Evolutionary conservation across 2,797 vertebrate species (phyloP).

Genomic region (Oceanodroma leucorhoa): DNA sequence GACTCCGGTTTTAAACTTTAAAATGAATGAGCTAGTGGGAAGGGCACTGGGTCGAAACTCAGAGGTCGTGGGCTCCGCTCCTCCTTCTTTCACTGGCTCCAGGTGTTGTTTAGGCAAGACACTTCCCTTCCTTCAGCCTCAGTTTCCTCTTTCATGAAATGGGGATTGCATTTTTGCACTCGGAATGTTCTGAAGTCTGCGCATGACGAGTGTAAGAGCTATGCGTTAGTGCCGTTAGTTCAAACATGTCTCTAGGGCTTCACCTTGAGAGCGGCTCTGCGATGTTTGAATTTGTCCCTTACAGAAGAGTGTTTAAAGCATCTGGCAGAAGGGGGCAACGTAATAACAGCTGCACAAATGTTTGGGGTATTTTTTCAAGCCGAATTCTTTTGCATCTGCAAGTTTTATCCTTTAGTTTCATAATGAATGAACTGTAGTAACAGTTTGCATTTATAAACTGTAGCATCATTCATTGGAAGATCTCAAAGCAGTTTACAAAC

Average conservation of each 20-base stretch:
- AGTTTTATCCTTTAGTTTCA: background rate
- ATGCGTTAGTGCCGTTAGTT: background rate
- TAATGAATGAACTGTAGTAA: background rate
- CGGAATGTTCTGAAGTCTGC: background rate
- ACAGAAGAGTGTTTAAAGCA: background rate
- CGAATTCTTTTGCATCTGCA: background rate
- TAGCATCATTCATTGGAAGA: background rate
- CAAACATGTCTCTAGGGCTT: background rate
- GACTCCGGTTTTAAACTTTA: background rate
- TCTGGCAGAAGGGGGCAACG: conserved; percentile 10
- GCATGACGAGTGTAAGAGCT: background rate
- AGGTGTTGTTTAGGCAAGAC: background rate
- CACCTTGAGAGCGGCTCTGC: background rate
- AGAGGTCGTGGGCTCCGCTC: background rate
- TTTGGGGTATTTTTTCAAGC: background rate
- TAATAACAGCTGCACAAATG: background rate
- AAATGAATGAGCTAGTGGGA: background rate
- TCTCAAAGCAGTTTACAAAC: background rate
- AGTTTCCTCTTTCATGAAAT: background rate
- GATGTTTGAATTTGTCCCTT: background rate
- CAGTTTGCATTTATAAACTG: background rate
- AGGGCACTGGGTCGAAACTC: background rate
- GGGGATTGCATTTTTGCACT: background rate
- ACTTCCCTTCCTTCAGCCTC: background rate
- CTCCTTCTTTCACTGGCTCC: background rate